Percentiles rank a stretch among this genome's conserved stretches.
These are phyloP conservation scores for Parnassius glacialis DNA, from an alignment of 2,888 invertebrate species.

Conservation along the genomic window DNA sequence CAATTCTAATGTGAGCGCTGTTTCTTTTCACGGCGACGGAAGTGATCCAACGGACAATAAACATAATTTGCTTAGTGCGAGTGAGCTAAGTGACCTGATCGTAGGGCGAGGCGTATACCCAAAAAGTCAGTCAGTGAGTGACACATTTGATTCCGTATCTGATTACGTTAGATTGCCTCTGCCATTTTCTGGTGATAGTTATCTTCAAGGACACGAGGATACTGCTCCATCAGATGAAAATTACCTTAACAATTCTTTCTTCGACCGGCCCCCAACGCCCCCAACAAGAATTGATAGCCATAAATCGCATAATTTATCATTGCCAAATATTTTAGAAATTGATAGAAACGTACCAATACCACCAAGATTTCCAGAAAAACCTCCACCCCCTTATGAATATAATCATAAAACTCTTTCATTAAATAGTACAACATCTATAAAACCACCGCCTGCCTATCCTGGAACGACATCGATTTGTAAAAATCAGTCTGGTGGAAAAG, in stretches of 20 bases:
- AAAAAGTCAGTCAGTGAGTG: constrained; percentile 87
- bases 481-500: constrained; percentile 62
- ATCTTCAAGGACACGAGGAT: constrained; percentile 81
- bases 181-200: constrained; percentile 80
- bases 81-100: constrained; percentile 90
- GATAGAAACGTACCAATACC: constrained; percentile 47
- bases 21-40: constrained; percentile 93
- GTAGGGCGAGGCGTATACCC: constrained; percentile 90
- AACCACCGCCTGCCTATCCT: constrained; percentile 86
- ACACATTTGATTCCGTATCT: constrained; percentile 92
- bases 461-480: constrained; percentile 50
- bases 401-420: constrained; percentile 81
- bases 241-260: constrained; percentile 72
- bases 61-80: constrained; percentile 88
- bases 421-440: constrained; percentile 51
- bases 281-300: constrained; percentile 86
- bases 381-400: constrained; percentile 87
- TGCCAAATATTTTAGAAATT: constrained; percentile 72
- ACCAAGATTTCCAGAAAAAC: constrained; percentile 63
- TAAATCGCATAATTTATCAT: constrained; percentile 65
- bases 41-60: constrained; percentile 91
- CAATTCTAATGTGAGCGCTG: constrained; percentile 90
- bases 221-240: constrained; percentile 82
- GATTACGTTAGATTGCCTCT: constrained; percentile 91
- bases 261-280: constrained; percentile 84